Evolutionary conservation across 2,797 vertebrate genomes (phyloP), one percentile per base, ranked within the genome.

Genomic region (Megalops cyprinoides): DNA sequence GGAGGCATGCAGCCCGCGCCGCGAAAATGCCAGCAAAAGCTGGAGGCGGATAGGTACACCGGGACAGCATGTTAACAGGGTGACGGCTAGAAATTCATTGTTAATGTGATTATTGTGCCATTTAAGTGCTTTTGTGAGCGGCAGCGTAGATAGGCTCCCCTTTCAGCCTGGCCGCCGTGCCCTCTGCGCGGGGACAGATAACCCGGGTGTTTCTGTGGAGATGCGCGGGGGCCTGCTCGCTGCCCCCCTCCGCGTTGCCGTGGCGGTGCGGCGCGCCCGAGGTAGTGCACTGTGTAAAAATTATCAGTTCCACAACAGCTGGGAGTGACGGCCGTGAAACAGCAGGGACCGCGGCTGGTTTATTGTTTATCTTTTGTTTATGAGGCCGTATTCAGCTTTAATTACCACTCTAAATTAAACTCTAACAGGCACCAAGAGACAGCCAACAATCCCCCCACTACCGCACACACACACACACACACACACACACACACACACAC

Each of bases 311-410:
- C 96, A 94, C 96, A 97, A 96, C 96, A 98, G 96, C 97, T 97
- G 97, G 96, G 95, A 95, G 96, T 94, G 95, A 95, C 94, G 94
- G 95, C 96, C 95, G 96, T 97, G 96, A 97, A 98, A 97, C 97
- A 97, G 97, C 97, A 96, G 97, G 97, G 95, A 96, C 94, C 79
- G 88, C 94, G 93, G 94, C 95, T 94, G 95, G 94, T 97, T 98
- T 97, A 98, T 97, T 97, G 97, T 98, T 98, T 98, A 98, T 98
- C 97, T 98, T 97, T 98, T 98, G 97, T 99, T 99, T 97, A 98
- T 98, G 96, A 97, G 96, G 96, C 94, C 96, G 96, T 97, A 97
- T 98, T 98, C 96, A 96, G 96, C 95, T 98, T 98, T 98, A 98
- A 98, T 99, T 98, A 97, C 96, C 95, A 95, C 96, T 96, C 96